Evolutionary conservation across 2,113 vertebrate genomes (phyloP).

Genomic region (Laterallus jamaicensis): DNA sequence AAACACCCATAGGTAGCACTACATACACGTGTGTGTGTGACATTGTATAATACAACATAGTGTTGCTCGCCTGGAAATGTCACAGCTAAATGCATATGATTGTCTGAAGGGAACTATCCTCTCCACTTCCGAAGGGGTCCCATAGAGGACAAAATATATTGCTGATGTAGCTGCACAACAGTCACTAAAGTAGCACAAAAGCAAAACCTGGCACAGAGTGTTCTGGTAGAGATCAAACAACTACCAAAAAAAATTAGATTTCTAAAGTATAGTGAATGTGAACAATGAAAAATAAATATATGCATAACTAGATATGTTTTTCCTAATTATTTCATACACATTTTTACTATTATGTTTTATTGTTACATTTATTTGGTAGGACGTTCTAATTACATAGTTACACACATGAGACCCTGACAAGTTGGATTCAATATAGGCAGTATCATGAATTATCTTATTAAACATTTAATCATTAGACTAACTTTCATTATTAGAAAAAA

Average conservation of each 20-base stretch:
- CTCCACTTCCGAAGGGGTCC: background rate
- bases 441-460: background rate
- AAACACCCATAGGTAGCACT: background rate
- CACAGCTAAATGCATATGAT: background rate
- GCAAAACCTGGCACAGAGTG: background rate
- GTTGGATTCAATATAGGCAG: background rate
- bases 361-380: background rate
- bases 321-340: background rate
- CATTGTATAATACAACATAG: background rate
- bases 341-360: background rate
- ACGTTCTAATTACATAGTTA: background rate
- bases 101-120: background rate
- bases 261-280: background rate
- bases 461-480: background rate
- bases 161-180: background rate
- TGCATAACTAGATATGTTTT: background rate
- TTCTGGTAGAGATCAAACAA: background rate
- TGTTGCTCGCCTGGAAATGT: background rate
- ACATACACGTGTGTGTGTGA: background rate
- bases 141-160: background rate
- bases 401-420: background rate
- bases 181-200: background rate
- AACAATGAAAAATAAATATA: background rate
- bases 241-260: background rate
- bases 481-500: background rate